phyloP scores from a whole-genome alignment of 2,797 vertebrate species.

The Acropternis orthonyx region DNA sequence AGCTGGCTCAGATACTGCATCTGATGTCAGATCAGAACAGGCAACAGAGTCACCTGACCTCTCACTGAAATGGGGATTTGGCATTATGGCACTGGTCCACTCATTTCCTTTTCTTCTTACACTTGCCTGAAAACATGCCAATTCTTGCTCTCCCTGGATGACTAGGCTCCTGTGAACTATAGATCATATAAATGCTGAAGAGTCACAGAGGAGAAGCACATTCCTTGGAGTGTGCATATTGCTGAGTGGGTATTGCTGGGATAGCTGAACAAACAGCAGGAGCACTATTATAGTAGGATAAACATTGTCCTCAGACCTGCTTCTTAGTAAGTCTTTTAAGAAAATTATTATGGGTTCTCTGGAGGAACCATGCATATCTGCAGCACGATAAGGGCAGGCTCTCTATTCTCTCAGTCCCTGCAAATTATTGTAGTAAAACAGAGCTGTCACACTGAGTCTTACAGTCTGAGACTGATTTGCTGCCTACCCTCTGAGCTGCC shows the following conservation, averaged over 20 bases:
- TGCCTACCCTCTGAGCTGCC: not conserved
- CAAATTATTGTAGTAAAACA: not conserved
- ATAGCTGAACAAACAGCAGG: not conserved
- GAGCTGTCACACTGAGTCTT: not conserved
- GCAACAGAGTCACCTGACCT: not conserved
- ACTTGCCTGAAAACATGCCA: not conserved
- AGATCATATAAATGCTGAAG: not conserved
- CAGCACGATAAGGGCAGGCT: not conserved
- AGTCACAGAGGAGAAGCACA: not conserved
- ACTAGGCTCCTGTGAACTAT: not conserved
- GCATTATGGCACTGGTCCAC: not conserved
- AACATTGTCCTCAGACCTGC: not conserved
- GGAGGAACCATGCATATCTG: not conserved
- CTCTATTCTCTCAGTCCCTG: not conserved
- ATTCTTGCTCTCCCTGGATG: not conserved
- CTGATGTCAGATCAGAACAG: not conserved
- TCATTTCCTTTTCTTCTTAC: not conserved
- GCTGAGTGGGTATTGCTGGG: not conserved
- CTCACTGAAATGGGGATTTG: not conserved
- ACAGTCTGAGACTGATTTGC: not conserved
- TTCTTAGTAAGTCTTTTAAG: not conserved
- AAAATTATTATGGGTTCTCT: not conserved
- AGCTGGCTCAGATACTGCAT: slow-evolving; percentile 3
- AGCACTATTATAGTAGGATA: not conserved
- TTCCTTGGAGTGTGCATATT: not conserved